phyloP scores from a whole-genome alignment of 2,113 vertebrate species.

The Copsychus sechellarum region DNA sequence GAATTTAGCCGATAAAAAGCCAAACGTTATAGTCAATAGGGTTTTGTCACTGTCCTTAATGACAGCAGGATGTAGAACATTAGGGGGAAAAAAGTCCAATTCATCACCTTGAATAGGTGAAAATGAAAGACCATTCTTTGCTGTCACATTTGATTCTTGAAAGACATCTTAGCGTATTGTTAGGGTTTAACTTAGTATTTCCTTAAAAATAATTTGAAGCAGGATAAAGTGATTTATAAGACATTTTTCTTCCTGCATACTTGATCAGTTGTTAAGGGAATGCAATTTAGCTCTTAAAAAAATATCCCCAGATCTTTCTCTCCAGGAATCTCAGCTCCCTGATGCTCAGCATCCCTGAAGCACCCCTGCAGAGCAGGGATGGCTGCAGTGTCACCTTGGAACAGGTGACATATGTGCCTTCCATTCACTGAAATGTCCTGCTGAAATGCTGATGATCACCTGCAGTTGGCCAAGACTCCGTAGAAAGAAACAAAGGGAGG shows the following conservation, averaged over 20 bases:
- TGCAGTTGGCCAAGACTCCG: not conserved
- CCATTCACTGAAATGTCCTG: not conserved
- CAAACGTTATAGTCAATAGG: not conserved
- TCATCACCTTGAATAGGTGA: not conserved
- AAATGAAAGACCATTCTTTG: not conserved
- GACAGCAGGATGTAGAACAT: not conserved
- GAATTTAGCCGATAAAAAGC: not conserved
- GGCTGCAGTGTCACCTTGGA: not conserved
- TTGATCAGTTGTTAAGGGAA: not conserved
- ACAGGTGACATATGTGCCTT: not conserved
- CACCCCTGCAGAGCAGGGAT: not conserved
- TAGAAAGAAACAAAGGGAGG: not conserved
- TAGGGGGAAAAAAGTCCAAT: not conserved
- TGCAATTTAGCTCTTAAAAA: not conserved
- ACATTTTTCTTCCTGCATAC: not conserved
- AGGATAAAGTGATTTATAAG: not conserved
- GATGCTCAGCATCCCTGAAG: constrained; percentile 8
- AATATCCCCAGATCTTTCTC: constrained; percentile 7
- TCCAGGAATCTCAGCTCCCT: not conserved
- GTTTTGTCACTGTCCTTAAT: not conserved
- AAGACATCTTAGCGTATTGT: not conserved
- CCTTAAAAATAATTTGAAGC: not conserved
- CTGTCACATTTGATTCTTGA: not conserved
- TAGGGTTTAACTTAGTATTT: not conserved
- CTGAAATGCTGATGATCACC: not conserved